Evolutionary conservation across 2,113 vertebrate species (phyloP).

Genomic region (Redunca redunca): DNA sequence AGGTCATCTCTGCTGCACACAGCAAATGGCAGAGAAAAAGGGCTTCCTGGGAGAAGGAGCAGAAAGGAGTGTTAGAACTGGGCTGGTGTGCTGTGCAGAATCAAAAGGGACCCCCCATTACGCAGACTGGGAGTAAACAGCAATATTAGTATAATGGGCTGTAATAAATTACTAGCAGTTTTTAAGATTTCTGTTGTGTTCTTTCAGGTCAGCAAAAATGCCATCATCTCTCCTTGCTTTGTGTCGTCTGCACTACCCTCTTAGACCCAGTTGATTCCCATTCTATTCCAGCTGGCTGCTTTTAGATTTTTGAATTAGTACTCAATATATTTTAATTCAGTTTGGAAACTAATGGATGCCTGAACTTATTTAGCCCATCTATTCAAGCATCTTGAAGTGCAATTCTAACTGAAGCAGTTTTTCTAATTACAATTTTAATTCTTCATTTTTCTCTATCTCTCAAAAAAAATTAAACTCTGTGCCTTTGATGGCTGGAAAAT

Average conservation of each 20-base stretch:
- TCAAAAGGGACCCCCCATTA: slow-evolving; percentile 31
- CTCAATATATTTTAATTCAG: slow-evolving; percentile 69
- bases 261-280: slow-evolving; percentile 28
- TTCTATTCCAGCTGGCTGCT: slow-evolving; percentile 62
- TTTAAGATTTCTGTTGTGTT: slow-evolving; percentile 55
- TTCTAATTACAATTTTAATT: slow-evolving; percentile 68
- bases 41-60: slow-evolving; percentile 4
- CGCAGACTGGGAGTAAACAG: slow-evolving; percentile 46
- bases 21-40: slow-evolving; percentile 47
- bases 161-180: slow-evolving; percentile 59
- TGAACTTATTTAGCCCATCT: slow-evolving; percentile 66
- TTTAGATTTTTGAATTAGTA: slow-evolving; percentile 64
- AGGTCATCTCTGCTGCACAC: slow-evolving; percentile 43
- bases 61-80: background rate
- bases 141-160: slow-evolving; percentile 61
- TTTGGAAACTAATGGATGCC: slow-evolving; percentile 68
- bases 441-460: slow-evolving; percentile 53
- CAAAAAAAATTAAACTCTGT: slow-evolving; percentile 42
- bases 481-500: background rate
- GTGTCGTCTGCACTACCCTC: background rate
- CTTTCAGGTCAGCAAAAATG: slow-evolving; percentile 58
- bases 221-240: slow-evolving; percentile 45
- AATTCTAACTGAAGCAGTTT: slow-evolving; percentile 67
- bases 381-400: slow-evolving; percentile 66
- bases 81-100: background rate